Evolutionary conservation across 2,888 invertebrate species (phyloP).

Genomic region (Andrena trimmerana): DNA sequence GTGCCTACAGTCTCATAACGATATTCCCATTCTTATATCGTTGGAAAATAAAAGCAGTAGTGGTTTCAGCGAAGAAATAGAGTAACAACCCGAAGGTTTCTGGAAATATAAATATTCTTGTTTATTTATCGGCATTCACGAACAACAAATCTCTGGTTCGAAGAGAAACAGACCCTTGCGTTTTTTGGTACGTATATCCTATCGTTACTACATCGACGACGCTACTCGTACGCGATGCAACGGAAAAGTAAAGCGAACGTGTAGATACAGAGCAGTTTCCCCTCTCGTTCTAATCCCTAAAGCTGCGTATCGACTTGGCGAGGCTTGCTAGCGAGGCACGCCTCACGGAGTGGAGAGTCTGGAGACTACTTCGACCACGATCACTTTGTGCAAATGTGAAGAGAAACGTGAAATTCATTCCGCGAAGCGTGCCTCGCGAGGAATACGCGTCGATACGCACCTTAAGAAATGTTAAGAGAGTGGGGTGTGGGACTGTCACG

Average conservation of each 20-base stretch:
- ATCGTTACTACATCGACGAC: slow-evolving; percentile 22
- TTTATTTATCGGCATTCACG: slow-evolving; percentile 51
- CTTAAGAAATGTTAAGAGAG: too few relatives aligned
- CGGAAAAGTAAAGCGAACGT: neutral
- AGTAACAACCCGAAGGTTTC: slow-evolving; percentile 22
- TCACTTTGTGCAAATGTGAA: too few relatives aligned
- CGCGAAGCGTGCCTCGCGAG: too few relatives aligned
- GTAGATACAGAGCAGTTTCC: neutral
- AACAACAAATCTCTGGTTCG: slow-evolving; percentile 38
- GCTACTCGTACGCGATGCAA: neutral
- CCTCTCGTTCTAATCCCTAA: neutral
- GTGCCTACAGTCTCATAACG: too few relatives aligned
- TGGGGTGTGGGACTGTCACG: too few relatives aligned
- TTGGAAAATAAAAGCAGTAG: neutral
- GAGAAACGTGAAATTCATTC: too few relatives aligned
- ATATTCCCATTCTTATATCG: too few relatives aligned
- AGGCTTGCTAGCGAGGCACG: too few relatives aligned
- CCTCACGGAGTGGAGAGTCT: too few relatives aligned
- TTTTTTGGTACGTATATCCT: slow-evolving; percentile 5
- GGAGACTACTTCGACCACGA: too few relatives aligned
- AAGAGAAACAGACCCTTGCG: slow-evolving; percentile 23
- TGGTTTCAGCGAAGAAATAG: slow-evolving; percentile 24
- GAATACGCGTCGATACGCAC: too few relatives aligned
- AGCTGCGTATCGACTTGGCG: neutral
- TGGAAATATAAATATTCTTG: slow-evolving; percentile 56